These are phyloP conservation scores for Synergus japonicus DNA, from an alignment of 2,888 invertebrate species.

Conservation along the genomic window DNA sequence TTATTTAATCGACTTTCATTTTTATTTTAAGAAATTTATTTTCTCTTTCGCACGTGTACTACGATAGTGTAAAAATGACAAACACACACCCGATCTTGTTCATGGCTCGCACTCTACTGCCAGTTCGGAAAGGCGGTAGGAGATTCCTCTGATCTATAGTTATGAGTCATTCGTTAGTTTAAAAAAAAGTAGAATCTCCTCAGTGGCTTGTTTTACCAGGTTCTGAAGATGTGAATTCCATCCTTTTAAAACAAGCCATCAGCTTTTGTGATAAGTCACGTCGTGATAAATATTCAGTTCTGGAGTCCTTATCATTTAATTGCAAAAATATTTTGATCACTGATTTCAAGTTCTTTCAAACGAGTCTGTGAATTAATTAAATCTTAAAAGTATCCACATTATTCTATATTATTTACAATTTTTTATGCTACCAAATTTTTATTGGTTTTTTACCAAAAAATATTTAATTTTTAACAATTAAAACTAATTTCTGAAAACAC, in stretches of 20 bases:
- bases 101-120: conserved; percentile 64
- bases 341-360: background rate
- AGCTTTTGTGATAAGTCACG: background rate
- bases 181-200: conserved; percentile 39
- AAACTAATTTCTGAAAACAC: background rate
- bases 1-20: background rate
- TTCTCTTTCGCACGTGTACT: background rate
- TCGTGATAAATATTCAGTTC: conserved; percentile 1
- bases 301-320: background rate
- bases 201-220: conserved; percentile 14
- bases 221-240: conserved; percentile 3
- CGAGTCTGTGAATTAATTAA: background rate
- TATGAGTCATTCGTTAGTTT: conserved; percentile 54
- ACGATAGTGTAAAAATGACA: background rate
- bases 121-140: conserved; percentile 39
- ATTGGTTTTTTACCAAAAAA: background rate
- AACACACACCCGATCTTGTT: conserved; percentile 54
- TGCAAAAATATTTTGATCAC: background rate
- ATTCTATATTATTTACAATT: background rate
- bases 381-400: background rate
- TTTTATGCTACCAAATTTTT: background rate
- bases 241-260: background rate
- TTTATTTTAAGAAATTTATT: background rate
- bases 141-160: conserved; percentile 12
- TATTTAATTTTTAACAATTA: background rate